Conservation (phyloP, 2,113 vertebrate genomes). For the Artemisiospiza belli region DNA sequence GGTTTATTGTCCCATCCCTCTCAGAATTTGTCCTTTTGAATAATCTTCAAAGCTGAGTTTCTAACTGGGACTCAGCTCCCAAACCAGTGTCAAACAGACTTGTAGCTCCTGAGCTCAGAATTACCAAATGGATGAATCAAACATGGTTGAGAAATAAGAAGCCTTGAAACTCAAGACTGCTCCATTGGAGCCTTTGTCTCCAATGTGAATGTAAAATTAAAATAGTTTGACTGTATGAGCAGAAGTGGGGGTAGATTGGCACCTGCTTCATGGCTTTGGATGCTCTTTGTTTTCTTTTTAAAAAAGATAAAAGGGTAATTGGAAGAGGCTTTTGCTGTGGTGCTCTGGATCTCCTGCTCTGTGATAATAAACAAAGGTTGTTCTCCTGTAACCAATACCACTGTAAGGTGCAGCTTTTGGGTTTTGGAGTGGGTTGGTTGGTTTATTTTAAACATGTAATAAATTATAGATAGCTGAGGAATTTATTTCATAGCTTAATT, state of each 20-base stretch:
- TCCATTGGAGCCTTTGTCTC: neutral
- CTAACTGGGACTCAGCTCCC: neutral
- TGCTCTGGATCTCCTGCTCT: neutral
- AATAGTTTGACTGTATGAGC: neutral
- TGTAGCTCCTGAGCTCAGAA: neutral
- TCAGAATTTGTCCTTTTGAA: neutral
- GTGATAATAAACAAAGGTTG: neutral
- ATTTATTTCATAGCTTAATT: neutral
- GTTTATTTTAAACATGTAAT: neutral
- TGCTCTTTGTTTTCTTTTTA: neutral
- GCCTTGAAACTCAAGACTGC: neutral
- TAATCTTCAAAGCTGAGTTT: neutral
- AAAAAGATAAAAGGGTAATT: neutral
- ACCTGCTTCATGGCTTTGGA: neutral
- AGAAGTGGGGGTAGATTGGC: neutral
- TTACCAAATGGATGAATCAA: neutral
- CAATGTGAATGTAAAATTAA: neutral
- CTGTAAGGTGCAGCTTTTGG: neutral
- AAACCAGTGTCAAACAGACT: accelerated
- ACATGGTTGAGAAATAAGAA: neutral
- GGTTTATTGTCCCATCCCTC: neutral
- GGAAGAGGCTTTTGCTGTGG: neutral
- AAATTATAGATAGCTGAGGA: neutral
- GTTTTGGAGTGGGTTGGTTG: neutral
- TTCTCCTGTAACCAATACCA: neutral